Evolutionary conservation across 2,113 vertebrate species (phyloP).

Genomic region (Okapia johnstoni): DNA sequence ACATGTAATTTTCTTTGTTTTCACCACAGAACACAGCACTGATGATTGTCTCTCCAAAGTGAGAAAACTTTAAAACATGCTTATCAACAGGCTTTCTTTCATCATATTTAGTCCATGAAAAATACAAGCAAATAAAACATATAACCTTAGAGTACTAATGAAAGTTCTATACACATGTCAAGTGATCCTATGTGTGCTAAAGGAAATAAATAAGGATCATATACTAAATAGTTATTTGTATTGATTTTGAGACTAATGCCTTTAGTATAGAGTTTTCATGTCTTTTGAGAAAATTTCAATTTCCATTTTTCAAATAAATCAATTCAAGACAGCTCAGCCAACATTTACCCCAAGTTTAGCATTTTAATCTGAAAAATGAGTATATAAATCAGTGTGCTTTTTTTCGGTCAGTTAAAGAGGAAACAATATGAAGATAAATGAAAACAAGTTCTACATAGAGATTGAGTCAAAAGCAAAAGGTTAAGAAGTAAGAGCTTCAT

Average conservation of each 20-base stretch:
- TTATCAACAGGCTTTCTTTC: slow-evolving; percentile 36
- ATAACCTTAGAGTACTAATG: neutral
- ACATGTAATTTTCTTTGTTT: slow-evolving; percentile 34
- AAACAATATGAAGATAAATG: slow-evolving; percentile 12
- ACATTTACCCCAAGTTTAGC: neutral
- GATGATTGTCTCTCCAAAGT: slow-evolving; percentile 26
- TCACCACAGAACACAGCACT: slow-evolving; percentile 7
- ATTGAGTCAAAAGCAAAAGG: slow-evolving; percentile 32
- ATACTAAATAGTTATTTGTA: neutral
- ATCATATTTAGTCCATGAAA: neutral
- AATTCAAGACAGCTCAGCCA: neutral
- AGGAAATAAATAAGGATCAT: neutral
- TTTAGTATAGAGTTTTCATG: slow-evolving; percentile 53
- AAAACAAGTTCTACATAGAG: slow-evolving; percentile 12
- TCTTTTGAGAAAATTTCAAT: neutral
- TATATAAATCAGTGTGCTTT: neutral
- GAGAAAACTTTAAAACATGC: slow-evolving; percentile 40
- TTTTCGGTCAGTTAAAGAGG: slow-evolving; percentile 12
- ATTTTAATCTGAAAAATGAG: slow-evolving; percentile 37
- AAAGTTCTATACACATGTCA: neutral
- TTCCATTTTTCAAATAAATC: neutral
- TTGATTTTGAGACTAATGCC: neutral
- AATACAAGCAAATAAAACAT: slow-evolving; percentile 21
- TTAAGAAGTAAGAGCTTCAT: slow-evolving; percentile 18
- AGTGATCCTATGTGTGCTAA: neutral